Evolutionary conservation across 2,797 vertebrate genomes (phyloP), one percentile per base, ranked within the genome.

Genomic region (Sebastes hubbsi): DNA sequence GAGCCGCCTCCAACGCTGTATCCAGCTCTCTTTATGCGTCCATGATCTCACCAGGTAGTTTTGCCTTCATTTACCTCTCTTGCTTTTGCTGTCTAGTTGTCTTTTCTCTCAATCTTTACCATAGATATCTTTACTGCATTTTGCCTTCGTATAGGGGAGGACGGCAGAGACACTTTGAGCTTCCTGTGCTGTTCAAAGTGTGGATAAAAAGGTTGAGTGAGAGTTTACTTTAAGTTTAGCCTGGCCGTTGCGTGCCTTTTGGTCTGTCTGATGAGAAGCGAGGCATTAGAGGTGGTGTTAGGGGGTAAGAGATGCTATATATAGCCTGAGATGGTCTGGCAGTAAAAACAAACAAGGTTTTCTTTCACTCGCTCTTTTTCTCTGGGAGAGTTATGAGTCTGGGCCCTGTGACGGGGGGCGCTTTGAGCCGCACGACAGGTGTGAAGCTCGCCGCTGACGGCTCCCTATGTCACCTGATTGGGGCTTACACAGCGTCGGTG

Each of bases 271-370:
- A 85, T 76, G 46, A 75, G 83, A 80, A 63, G 49, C 2, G 64
- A 30, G 80, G 73, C 75, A 83, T 59, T 55, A 8, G 75, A 77
- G 55, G 61, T 38, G 67, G 32, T 7, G 38, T 58, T 49, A 30
- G 77, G 81, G 83, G 70, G 82, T 42, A 75, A 72, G 77, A 61
- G 82, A 87, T 77, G 84, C 95, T 96, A 96, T 88, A 95, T 91
- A 94, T 96, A 95, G 92, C 88, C 80, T 42, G 87, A 79, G 92
- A 93, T 87, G 87, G 84, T 80, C 91, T 90, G 91, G 92, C 91
- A 95, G 93, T 93, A 94, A 96, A 96, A 96, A 96, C 95, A 96
- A 96, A 96, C 95, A 96, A 91, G 95, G 89, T 94, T 95, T 93
- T 95, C 95, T 95, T 95, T 96, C 95, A 95, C 94, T 91, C 91